Base-by-base conservation (phyloP, 2,113 vertebrate genomes). In the Charadrius vociferus region DNA sequence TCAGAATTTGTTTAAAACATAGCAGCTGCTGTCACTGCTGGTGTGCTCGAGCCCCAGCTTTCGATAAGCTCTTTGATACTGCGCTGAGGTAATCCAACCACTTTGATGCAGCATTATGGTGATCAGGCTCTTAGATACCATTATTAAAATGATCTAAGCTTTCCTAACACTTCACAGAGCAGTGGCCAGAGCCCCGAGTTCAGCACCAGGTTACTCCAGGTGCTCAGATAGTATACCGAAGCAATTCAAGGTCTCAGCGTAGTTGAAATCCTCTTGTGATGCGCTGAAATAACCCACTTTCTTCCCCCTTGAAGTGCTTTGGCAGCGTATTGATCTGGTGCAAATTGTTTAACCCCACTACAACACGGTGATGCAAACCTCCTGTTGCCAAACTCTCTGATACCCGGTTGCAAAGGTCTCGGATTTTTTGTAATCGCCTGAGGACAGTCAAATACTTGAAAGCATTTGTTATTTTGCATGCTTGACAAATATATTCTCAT, bases 61-160 rank as follows among this genome's bases (percentile, higher is more conserved):
- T 97, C 20, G 24, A 96, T 96, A 97, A 97, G 85, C 79, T 96
- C 96, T 98, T 96, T 98, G 96, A 96, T 97, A 97, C 75, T 65
- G 53, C 7, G 9, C 66, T 72, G 85, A 97, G 82, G 72, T 96
- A 96, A 97, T 91, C 83, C 77, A 97, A 47, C 30, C 29, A 91
- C 87, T 94, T 93, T 95, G 77, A 63, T 96, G 80, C 84, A 91
- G 61, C 82, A 90, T 96, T 97, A 91, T 81, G 91, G 39, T 94
- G 94, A 98, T 92, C 86, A 86, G 83, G 80, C 43, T 88, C 85
- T 90, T 63, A 96, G 90, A 93, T 89, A 90, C 45, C 6, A 1
- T 75, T 93, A 96, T 96, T 96, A 97, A 97, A 97, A 97, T 81
- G 18, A 93, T 62, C 37, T 92, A 39, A 91, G 71, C 30, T 66